Evolutionary conservation across 1,140 invertebrate species (phyloP).

Genomic region (Zaprionus nigranus): DNA sequence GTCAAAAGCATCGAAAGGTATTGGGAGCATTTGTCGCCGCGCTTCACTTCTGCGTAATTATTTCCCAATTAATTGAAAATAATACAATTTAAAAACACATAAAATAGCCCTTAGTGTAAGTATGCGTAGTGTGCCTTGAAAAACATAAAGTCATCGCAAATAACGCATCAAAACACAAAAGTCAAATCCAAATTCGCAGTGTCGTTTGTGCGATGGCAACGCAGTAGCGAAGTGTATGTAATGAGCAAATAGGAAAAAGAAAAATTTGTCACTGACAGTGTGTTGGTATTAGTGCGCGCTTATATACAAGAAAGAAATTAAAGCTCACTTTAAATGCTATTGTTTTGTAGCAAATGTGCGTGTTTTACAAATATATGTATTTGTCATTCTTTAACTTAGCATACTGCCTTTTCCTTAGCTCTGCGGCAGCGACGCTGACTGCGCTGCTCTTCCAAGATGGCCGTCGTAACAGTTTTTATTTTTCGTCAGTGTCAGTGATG

Average conservation of each 20-base stretch:
- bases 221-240: constrained; percentile 47
- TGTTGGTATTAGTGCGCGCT: constrained; percentile 66
- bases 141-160: constrained; percentile 10
- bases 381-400: constrained; percentile 62
- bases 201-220: constrained; percentile 38
- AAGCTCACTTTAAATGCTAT: constrained; percentile 35
- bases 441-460: constrained; percentile 76
- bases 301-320: constrained; percentile 52
- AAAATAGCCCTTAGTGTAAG: constrained; percentile 58
- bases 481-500: constrained; percentile 69
- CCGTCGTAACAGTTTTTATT: constrained; percentile 79
- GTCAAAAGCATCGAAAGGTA: constrained; percentile 43
- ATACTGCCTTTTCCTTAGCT: constrained; percentile 54
- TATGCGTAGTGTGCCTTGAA: constrained; percentile 45
- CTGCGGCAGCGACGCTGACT: constrained; percentile 40
- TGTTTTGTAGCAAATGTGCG: constrained; percentile 40
- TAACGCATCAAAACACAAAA: constrained; percentile 36
- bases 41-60: constrained; percentile 70
- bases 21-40: constrained; percentile 48
- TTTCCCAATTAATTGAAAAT: constrained; percentile 56
- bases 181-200: constrained; percentile 45
- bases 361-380: constrained; percentile 36
- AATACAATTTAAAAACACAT: constrained; percentile 44
- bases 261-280: constrained; percentile 64
- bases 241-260: constrained; percentile 44